These are phyloP conservation scores for Yoshiicerus persimilis DNA, from an alignment of 1,140 invertebrate genomes.

Conservation along the genomic window DNA sequence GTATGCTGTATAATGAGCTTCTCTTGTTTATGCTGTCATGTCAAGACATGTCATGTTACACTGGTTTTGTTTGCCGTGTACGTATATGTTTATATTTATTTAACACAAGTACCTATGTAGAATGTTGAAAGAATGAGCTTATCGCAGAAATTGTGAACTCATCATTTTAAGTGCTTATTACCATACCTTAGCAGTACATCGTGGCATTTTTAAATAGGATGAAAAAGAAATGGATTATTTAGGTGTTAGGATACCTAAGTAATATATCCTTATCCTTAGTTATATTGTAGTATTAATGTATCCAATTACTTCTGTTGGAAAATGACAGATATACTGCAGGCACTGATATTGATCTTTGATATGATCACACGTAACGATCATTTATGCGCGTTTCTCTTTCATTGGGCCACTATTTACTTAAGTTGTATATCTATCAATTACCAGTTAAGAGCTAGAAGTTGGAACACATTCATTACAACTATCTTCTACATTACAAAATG, in stretches of 20 bases:
- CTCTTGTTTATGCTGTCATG: not conserved
- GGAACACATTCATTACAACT: not conserved
- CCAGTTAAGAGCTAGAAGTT: not conserved
- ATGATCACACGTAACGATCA: not conserved
- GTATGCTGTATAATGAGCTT: not conserved
- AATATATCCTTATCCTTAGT: too few species aligned
- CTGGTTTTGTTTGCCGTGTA: not conserved
- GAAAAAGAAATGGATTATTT: not conserved
- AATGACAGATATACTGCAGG: not conserved
- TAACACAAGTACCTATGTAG: not conserved
- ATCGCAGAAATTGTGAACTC: not conserved
- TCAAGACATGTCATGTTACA: not conserved
- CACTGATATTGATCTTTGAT: not conserved
- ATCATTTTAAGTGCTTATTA: not conserved
- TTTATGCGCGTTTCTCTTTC: not conserved
- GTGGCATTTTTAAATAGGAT: not conserved
- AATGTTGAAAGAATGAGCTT: not conserved
- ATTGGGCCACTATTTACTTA: not conserved
- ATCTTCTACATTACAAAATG: not conserved
- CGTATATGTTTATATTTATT: not conserved
- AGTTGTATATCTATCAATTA: not conserved
- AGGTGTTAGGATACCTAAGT: not conserved
- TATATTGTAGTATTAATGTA: not conserved
- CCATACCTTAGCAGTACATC: not conserved
- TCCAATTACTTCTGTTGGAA: not conserved